Evolutionary conservation across 1,140 invertebrate species (phyloP), one percentile per base, ranked within the genome.

Genomic region (Drosophila paulistorum): DNA sequence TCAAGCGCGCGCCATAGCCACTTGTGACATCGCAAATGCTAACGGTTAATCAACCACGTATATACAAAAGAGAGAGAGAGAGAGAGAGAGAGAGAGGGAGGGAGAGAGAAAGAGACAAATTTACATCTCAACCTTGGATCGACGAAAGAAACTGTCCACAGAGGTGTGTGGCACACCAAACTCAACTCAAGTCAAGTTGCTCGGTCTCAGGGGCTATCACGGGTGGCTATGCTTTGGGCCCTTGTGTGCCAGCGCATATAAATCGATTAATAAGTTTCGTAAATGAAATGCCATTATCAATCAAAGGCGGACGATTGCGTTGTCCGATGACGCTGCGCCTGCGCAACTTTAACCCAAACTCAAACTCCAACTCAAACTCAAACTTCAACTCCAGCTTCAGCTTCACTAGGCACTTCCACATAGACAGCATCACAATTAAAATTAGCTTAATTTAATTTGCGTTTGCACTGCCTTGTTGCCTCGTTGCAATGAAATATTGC

Each of bases 231-330:
- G 30, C 45, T 41, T 42, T 51, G 74, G 42, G 74, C 68, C 65
- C 81, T 60, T 41, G 75, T 79, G 79, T 71, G 81, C 58, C 62
- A 72, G 67, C 83, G 83, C 83, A 86, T 86, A 87, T 86, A 86
- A 86, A 86, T 86, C 79, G 83, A 87, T 86, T 82, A 87, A 83
- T 86, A 86, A 79, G 57, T 83, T 86, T 86, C 83, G 84, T 79
- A 86, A 86, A 86, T 82, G 75, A 85, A 85, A 81, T 70, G 68
- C 68, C 79, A 87, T 83, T 84, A 87, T 69, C 76, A 84, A 75
- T 63, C 65, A 58, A 57, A 65, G 37, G 48, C 45, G 63, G 70
- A 65, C 45, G 71, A 69, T 74, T 64, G 71, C 77, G 65, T 65
- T 67, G 77, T 51, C 10, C 30, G 30, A 30, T 30, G 62, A 13